A percentile compares a stretch with the other conserved stretches of the same genome.
Evolutionary conservation across 2,113 vertebrate species (phyloP).

Genomic region (Psilopogon haemacephalus): DNA sequence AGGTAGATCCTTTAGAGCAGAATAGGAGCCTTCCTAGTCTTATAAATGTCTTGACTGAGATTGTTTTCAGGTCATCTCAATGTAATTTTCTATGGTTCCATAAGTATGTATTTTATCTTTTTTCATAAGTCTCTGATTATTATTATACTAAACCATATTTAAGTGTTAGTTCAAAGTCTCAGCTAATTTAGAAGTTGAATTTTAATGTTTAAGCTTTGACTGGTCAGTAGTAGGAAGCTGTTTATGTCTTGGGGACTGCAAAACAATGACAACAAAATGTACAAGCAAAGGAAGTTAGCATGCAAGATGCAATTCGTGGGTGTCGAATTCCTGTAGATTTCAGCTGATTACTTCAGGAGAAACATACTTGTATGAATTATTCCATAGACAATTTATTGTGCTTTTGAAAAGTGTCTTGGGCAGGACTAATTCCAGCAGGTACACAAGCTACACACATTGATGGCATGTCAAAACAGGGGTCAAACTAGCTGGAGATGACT

Average conservation of each 20-base stretch:
- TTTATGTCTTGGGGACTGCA: neutral
- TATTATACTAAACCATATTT: neutral
- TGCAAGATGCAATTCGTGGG: neutral
- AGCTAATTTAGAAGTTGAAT: neutral
- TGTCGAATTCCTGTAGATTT: neutral
- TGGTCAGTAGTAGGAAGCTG: neutral
- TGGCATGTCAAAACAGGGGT: neutral
- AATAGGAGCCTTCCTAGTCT: neutral
- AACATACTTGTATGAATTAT: neutral
- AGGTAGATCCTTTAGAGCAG: neutral
- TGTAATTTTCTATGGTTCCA: neutral
- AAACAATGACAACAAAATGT: neutral
- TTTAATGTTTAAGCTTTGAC: neutral
- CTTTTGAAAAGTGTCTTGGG: neutral
- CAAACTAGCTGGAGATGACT: neutral
- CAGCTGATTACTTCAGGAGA: neutral
- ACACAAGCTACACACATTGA: fast-evolving
- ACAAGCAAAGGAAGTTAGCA: neutral
- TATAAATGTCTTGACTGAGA: neutral
- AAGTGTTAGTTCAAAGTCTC: neutral
- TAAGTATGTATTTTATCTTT: neutral
- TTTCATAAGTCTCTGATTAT: neutral
- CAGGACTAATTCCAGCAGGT: neutral
- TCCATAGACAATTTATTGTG: neutral
- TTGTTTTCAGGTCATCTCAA: neutral